Conservation (phyloP, 2,888 invertebrate genomes). For the Drosophila tanythrix region DNA sequence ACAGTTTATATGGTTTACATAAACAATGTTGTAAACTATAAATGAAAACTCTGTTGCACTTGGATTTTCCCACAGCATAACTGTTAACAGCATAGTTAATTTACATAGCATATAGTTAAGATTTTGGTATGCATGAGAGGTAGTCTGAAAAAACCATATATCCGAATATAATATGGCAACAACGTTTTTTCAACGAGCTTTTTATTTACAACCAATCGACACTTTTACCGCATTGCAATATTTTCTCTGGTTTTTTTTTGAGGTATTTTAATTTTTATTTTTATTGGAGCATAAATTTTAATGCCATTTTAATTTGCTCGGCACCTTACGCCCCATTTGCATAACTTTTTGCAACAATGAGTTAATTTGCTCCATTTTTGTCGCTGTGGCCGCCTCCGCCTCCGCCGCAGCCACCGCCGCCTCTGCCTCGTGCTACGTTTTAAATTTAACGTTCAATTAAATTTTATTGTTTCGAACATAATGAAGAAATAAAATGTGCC, state of each 20-base stretch:
- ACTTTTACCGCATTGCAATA: slow-evolving; percentile 45
- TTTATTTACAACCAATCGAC: slow-evolving; percentile 63
- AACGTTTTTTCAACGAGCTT: slow-evolving; percentile 63
- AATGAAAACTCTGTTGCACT: neutral
- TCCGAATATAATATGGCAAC: slow-evolving; percentile 52
- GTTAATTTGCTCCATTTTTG: slow-evolving; percentile 65
- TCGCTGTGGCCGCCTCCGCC: slow-evolving; percentile 22
- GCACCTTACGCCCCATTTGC: slow-evolving; percentile 66
- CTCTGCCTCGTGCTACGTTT: slow-evolving; percentile 65
- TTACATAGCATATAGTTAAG: slow-evolving; percentile 16
- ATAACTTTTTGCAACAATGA: slow-evolving; percentile 67
- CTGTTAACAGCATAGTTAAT: slow-evolving; percentile 11
- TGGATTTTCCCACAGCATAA: slow-evolving; percentile 30
- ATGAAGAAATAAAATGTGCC: slow-evolving; percentile 72
- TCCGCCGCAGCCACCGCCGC: slow-evolving; percentile 7
- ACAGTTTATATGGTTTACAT: neutral
- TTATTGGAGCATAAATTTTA: slow-evolving; percentile 63
- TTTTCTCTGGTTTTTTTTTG: neutral
- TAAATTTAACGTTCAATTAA: slow-evolving; percentile 75
- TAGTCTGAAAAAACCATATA: neutral
- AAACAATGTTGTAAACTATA: neutral
- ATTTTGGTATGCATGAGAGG: slow-evolving; percentile 22
- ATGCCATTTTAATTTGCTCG: slow-evolving; percentile 65
- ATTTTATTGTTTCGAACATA: slow-evolving; percentile 72
- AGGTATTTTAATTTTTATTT: slow-evolving; percentile 35